Conservation (phyloP, 2,888 invertebrate species). For the Carabus problematicus region DNA sequence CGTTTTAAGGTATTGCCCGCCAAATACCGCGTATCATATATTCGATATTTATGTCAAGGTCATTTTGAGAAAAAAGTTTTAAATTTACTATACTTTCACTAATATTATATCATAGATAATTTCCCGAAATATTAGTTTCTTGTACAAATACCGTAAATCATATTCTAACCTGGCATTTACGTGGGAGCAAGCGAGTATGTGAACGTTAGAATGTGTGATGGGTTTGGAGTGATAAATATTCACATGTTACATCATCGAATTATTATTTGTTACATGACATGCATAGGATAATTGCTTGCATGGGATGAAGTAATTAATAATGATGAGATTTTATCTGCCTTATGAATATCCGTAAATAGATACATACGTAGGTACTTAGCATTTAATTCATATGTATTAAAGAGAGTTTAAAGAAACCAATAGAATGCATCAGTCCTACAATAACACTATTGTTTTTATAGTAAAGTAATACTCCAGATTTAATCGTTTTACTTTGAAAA, state of each 20-base stretch:
- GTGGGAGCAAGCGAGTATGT: no score
- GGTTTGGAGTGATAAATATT: conserved; percentile 1
- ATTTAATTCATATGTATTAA: no score
- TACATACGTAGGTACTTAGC: no score
- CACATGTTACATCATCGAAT: conserved; percentile 26
- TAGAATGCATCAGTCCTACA: no score
- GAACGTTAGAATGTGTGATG: no score
- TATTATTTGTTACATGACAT: conserved; percentile 24
- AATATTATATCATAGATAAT: conserved; percentile 13
- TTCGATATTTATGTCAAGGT: conserved; percentile 27
- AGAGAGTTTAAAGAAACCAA: no score
- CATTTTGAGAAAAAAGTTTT: background rate
- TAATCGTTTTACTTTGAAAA: background rate
- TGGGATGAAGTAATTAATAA: conserved; percentile 24
- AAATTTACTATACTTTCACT: conserved; percentile 18
- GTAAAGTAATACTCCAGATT: background rate
- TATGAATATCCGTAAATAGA: no score
- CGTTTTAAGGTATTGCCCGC: conserved; percentile 9
- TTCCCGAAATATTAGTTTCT: background rate
- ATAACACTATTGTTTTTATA: no score
- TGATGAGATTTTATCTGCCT: background rate
- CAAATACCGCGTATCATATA: conserved; percentile 13
- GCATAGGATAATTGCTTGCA: conserved; percentile 20
- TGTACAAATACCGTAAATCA: no score
- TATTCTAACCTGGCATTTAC: no score